A percentile compares a stretch with the other conserved stretches of the same genome.
Conservation (phyloP, 1,140 invertebrate genomes). For the Halesus radiatus region DNA sequence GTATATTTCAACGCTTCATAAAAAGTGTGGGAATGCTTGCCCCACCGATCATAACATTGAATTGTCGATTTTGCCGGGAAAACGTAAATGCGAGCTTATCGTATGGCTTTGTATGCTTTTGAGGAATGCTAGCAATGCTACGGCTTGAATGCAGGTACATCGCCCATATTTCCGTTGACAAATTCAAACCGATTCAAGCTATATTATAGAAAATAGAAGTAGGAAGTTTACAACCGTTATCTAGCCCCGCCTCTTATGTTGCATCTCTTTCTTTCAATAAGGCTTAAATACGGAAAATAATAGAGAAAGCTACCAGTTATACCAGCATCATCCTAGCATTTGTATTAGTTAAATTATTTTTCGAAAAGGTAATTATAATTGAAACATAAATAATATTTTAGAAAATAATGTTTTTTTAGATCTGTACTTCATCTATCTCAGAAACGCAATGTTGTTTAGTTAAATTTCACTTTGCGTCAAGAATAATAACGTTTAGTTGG, state of each 20-base stretch:
- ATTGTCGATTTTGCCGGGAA: neutral
- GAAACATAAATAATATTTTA: no score
- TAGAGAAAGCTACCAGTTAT: neutral
- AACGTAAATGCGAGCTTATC: neutral
- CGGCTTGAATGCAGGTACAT: neutral
- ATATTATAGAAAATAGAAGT: neutral
- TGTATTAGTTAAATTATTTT: slow-evolving; percentile 17
- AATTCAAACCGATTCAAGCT: slow-evolving; percentile 21
- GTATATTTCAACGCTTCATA: no score
- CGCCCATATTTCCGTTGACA: slow-evolving; percentile 24
- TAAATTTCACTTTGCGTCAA: slow-evolving; percentile 32
- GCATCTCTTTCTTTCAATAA: slow-evolving; percentile 33
- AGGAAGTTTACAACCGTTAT: slow-evolving; percentile 41
- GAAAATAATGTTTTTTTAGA: no score
- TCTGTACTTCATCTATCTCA: neutral
- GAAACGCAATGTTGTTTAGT: neutral
- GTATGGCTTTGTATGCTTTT: neutral
- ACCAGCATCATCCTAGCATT: neutral
- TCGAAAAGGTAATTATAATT: neutral
- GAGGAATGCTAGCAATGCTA: neutral
- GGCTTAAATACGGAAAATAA: neutral
- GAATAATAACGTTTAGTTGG: slow-evolving; percentile 37
- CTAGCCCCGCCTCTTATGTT: slow-evolving; percentile 35
- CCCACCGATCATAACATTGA: no score
- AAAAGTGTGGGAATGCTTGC: no score